Evolutionary conservation across 2,888 invertebrate genomes (phyloP).

Genomic region (Sphinx pinastri): DNA sequence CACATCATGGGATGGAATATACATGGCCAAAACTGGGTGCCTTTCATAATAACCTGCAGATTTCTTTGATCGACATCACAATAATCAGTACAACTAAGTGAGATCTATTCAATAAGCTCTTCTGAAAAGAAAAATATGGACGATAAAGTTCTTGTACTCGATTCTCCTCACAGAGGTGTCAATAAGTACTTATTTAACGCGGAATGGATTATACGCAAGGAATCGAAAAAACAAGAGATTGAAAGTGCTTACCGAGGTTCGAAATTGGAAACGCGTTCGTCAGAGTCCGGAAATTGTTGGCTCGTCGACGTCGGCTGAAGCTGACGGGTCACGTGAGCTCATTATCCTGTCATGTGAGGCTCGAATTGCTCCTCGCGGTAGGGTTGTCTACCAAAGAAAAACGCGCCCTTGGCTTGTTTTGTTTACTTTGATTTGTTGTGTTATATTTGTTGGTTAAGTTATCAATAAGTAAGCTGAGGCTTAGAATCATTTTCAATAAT

Average conservation of each 20-base stretch:
- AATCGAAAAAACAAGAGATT: slow-evolving; percentile 65
- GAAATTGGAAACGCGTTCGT: slow-evolving; percentile 79
- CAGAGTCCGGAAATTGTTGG: slow-evolving; percentile 77
- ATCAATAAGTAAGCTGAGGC: too few relatives aligned
- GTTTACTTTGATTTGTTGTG: background rate
- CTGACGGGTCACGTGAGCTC: slow-evolving; percentile 58
- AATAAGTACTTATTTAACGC: slow-evolving; percentile 3
- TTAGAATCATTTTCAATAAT: too few relatives aligned
- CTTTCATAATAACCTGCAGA: too few relatives aligned
- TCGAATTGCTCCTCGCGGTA: slow-evolving; percentile 33
- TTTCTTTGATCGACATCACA: too few relatives aligned
- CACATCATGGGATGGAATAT: too few relatives aligned
- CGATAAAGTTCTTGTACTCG: too few relatives aligned
- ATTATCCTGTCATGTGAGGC: slow-evolving; percentile 51
- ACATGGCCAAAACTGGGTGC: too few relatives aligned
- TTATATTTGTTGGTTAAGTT: background rate
- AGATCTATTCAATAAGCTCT: too few relatives aligned
- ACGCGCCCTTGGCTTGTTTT: background rate
- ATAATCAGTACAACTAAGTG: too few relatives aligned
- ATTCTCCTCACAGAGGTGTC: background rate
- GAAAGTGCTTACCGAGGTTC: slow-evolving; percentile 75
- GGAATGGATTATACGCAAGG: slow-evolving; percentile 37
- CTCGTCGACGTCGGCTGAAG: slow-evolving; percentile 51
- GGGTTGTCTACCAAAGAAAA: slow-evolving; percentile 27
- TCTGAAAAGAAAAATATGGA: too few relatives aligned